Evolutionary conservation across 2,888 invertebrate genomes (phyloP).

Genomic region (Eudasyphora cyanicolor): DNA sequence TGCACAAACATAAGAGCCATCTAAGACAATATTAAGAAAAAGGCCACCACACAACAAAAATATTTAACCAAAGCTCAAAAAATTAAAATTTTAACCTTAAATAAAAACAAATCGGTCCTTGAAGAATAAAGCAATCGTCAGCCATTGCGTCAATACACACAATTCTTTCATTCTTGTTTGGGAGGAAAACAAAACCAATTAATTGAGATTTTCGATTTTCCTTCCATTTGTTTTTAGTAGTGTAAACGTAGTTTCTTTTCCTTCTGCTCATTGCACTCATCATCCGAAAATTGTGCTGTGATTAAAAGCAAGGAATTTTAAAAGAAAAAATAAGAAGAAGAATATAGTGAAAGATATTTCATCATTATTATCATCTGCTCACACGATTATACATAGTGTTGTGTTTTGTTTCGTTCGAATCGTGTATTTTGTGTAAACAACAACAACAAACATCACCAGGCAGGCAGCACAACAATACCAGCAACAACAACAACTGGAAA

Average conservation of each 20-base stretch:
- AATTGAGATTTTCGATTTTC: no score
- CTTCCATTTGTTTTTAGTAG: no score
- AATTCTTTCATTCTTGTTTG: no score
- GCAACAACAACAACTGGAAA: background rate
- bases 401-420: background rate
- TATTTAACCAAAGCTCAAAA: background rate
- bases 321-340: background rate
- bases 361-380: background rate
- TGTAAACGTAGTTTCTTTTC: background rate
- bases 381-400: no score
- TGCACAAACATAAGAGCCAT: conserved; percentile 24
- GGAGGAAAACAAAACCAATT: no score
- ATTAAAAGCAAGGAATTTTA: no score
- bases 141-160: no score
- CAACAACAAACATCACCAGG: background rate
- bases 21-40: conserved; percentile 9
- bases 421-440: background rate
- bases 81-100: background rate
- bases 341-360: background rate
- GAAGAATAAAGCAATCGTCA: no score
- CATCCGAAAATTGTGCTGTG: background rate
- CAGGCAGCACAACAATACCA: background rate
- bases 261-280: background rate
- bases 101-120: no score
- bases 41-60: background rate